Base-by-base conservation (phyloP, 2,888 invertebrate species). In the Mamestra brassicae region DNA sequence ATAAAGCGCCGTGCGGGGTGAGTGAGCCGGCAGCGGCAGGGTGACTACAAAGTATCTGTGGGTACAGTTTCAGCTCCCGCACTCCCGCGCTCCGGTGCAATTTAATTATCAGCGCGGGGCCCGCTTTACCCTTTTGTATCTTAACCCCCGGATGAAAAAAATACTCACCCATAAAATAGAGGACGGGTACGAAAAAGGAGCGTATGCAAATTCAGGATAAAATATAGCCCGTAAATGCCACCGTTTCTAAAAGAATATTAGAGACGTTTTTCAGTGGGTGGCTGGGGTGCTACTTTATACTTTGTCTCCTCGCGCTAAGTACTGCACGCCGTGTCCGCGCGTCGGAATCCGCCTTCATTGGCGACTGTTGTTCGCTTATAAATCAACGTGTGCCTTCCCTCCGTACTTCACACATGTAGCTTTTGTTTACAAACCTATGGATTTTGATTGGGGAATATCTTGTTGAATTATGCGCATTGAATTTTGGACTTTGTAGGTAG, bases 171-270 rank as follows among this genome's bases (percentile, higher is more conserved):
- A 96, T 96, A 96, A 96, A 96, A 95, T 95, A 96, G 96, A 96
- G 95, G 95, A 96, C 96, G 96, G 96, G 96, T 95, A 95, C 94
- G 94, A 94, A 96, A 97, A 96, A 97, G 95, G 95, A 96, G 96
- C 96, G 97, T 97, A 97, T 97, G 97, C 97, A 97, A 97, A 97
- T 97, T 97, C 97, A 93, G 96, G 96, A 96, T 97, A 97, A 97
- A 97, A 97, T 97, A 97, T 97, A 97, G 97, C 97, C 96, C 96
- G 97, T 97, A 97, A 97, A 97, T 97, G 97, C 97, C 96, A 96
- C 96, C 96, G 97, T 97, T 96, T 96, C 97, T 96, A 97, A 96
- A 97, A 96, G 97, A 97, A 97, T 97, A 97, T 97, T 97, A 97
- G 96, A 96, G 96, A 96, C 97, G 96, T 96, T 97, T 96, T 97